Conservation (phyloP, 2,113 vertebrate genomes). For the Centrocercus urophasianus region DNA sequence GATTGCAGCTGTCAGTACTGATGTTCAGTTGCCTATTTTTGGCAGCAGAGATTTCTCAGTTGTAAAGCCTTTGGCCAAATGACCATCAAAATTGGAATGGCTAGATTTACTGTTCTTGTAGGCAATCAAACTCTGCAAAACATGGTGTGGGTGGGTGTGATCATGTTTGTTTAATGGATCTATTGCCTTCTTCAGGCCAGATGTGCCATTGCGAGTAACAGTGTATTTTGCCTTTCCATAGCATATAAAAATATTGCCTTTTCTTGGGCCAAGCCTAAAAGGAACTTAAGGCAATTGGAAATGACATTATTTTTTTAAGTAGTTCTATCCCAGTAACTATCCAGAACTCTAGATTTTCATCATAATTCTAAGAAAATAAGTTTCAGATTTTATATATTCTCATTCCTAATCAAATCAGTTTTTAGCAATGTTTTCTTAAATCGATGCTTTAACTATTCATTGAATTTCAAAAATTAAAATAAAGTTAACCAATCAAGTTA, state of each 20-base stretch:
- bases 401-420: not conserved
- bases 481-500: not conserved
- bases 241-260: not conserved
- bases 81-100: not conserved
- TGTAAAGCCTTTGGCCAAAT: not conserved
- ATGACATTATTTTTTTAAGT: not conserved
- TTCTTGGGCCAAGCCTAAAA: not conserved
- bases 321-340: not conserved
- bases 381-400: not conserved
- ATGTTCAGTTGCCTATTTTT: not conserved
- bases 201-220: not conserved
- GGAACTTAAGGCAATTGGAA: not conserved
- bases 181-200: not conserved
- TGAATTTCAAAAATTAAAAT: slow-evolving; percentile 16
- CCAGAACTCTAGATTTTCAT: not conserved
- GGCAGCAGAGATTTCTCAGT: not conserved
- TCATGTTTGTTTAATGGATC: not conserved
- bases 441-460: not conserved
- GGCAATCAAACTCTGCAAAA: not conserved
- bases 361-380: not conserved
- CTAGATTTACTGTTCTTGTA: not conserved
- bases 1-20: slow-evolving; percentile 11
- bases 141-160: rapidly evolving
- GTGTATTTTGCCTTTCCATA: not conserved
- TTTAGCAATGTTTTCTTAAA: not conserved